phyloP scores from a whole-genome alignment of 2,797 vertebrate genomes.

The Synanceia verrucosa region DNA sequence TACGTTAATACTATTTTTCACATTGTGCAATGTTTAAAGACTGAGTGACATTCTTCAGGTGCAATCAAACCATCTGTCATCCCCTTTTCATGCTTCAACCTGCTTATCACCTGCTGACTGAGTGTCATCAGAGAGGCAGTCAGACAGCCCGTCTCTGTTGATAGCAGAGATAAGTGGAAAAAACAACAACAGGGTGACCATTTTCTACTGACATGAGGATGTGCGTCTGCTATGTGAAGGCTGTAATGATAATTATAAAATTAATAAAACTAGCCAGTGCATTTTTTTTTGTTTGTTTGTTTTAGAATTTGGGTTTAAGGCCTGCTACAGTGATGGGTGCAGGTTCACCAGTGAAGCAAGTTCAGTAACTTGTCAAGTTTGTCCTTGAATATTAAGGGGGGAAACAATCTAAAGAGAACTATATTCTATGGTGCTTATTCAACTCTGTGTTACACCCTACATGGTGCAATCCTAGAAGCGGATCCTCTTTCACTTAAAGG shows the following conservation, averaged over 20 bases:
- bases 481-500: no score
- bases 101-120: conserved; percentile 35
- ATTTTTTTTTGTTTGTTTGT: not conserved
- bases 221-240: not conserved
- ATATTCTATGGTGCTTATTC: not conserved
- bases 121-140: not conserved
- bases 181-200: conserved; percentile 2
- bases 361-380: not conserved
- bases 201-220: not conserved
- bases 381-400: not conserved
- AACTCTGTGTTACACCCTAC: not conserved
- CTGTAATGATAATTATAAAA: not conserved
- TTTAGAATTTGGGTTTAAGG: not conserved
- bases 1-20: not conserved
- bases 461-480: not conserved
- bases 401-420: not conserved
- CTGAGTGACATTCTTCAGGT: not conserved
- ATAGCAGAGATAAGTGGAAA: not conserved
- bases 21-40: not conserved
- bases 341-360: not conserved
- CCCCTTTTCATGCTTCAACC: not conserved
- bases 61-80: conserved; percentile 12
- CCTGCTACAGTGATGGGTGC: not conserved
- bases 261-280: not conserved
- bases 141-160: not conserved